phyloP scores from a whole-genome alignment of 2,113 vertebrate genomes.

The Vulpes ferrilata region DNA sequence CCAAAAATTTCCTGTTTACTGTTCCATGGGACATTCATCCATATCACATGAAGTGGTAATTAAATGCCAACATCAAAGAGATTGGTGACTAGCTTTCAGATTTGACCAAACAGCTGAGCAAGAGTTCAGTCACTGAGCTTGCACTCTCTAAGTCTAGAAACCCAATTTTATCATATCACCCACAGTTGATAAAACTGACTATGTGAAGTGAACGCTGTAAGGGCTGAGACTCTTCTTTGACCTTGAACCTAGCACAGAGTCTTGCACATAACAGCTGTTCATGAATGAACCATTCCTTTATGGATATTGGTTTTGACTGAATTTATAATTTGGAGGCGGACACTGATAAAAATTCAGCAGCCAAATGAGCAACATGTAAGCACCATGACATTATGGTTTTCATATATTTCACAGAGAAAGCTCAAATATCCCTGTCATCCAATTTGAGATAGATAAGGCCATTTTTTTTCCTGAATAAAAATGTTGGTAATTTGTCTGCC shows the following conservation, averaged over 20 bases:
- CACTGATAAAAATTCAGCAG: not conserved
- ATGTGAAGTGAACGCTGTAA: not conserved
- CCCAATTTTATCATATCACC: not conserved
- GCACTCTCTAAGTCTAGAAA: not conserved
- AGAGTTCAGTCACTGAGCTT: not conserved
- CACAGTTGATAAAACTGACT: not conserved
- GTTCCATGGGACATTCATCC: not conserved
- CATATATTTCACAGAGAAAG: not conserved
- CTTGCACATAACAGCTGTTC: not conserved
- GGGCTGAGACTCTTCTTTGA: not conserved
- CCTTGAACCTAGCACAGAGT: not conserved
- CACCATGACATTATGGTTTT: not conserved
- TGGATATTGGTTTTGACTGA: not conserved
- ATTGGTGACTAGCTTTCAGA: not conserved
- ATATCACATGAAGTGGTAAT: not conserved
- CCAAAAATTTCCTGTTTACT: not conserved
- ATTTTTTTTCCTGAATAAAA: slow-evolving; percentile 37
- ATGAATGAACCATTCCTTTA: not conserved
- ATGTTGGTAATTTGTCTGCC: slow-evolving; percentile 74
- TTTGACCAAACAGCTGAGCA: not conserved
- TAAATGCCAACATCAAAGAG: not conserved
- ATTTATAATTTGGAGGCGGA: not conserved
- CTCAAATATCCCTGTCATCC: not conserved
- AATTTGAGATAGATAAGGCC: slow-evolving; percentile 56
- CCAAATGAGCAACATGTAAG: not conserved